Percentiles rank a stretch among this genome's conserved stretches.
phyloP scores from a whole-genome alignment of 2,888 invertebrate species.

The Polydrusus cervinus region DNA sequence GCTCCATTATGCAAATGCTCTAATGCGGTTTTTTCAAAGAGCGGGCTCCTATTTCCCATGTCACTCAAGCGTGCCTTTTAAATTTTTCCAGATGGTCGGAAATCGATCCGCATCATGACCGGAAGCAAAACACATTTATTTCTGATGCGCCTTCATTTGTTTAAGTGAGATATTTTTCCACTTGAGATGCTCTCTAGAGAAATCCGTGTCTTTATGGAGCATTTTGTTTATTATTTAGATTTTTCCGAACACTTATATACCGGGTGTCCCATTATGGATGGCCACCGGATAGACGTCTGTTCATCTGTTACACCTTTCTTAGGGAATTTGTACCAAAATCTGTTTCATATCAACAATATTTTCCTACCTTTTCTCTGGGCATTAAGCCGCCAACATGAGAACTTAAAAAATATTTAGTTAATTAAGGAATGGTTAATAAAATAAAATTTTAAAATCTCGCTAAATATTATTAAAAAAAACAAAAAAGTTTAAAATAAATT shows the following conservation, averaged over 20 bases:
- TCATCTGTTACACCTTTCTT: too few species aligned
- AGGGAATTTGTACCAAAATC: too few species aligned
- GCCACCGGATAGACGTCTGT: too few species aligned
- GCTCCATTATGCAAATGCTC: conserved; percentile 32
- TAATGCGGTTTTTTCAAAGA: conserved; percentile 30
- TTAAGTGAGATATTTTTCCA: conserved; percentile 38
- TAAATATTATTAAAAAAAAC: too few species aligned
- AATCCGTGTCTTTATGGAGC: neutral
- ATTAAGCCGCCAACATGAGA: too few species aligned
- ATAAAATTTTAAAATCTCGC: too few species aligned
- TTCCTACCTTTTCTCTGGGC: too few species aligned
- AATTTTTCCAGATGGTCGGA: conserved; percentile 30
- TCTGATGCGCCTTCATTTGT: conserved; percentile 46
- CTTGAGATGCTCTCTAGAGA: conserved; percentile 1
- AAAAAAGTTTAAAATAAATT: too few species aligned
- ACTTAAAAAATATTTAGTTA: too few species aligned
- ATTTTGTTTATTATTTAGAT: neutral
- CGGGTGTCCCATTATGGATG: too few species aligned
- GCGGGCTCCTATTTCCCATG: conserved; percentile 25
- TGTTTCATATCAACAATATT: too few species aligned
- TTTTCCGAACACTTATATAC: neutral
- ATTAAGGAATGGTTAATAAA: too few species aligned
- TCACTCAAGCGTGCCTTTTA: conserved; percentile 31
- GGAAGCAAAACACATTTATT: conserved; percentile 48
- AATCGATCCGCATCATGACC: conserved; percentile 41